Evolutionary conservation across 2,113 vertebrate genomes (phyloP).

Genomic region (Pluvialis apricaria): DNA sequence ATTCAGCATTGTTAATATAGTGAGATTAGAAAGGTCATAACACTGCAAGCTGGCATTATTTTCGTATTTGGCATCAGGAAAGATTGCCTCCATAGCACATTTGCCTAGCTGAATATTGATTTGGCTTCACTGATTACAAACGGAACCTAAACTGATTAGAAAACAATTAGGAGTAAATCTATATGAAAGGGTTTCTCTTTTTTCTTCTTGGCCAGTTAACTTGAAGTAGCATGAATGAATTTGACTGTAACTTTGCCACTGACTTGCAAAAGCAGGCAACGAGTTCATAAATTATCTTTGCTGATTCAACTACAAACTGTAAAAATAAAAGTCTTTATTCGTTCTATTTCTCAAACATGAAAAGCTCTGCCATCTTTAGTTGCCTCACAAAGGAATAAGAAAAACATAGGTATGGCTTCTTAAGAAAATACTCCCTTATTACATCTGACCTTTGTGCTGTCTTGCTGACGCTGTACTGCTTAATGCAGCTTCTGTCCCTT

Average conservation of each 20-base stretch:
- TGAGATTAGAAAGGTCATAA: not conserved
- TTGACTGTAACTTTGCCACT: not conserved
- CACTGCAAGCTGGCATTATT: slow-evolving; percentile 11
- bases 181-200: not conserved
- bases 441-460: not conserved
- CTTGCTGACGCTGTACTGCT: not conserved
- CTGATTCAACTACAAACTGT: not conserved
- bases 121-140: not conserved
- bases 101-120: not conserved
- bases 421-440: not conserved
- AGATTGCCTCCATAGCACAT: not conserved
- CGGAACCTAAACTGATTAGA: slow-evolving; percentile 4
- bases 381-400: not conserved
- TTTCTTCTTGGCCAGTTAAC: not conserved
- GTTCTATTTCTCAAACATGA: not conserved
- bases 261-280: not conserved
- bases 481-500: not conserved
- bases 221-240: not conserved
- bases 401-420: not conserved
- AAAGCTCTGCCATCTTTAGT: not conserved
- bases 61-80: not conserved
- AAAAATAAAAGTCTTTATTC: not conserved
- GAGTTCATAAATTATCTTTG: not conserved
- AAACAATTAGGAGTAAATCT: slow-evolving; percentile 4
- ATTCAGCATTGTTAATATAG: not conserved